Base-by-base conservation (phyloP, 2,797 vertebrate species). In the Hydrolagus colliei region DNA sequence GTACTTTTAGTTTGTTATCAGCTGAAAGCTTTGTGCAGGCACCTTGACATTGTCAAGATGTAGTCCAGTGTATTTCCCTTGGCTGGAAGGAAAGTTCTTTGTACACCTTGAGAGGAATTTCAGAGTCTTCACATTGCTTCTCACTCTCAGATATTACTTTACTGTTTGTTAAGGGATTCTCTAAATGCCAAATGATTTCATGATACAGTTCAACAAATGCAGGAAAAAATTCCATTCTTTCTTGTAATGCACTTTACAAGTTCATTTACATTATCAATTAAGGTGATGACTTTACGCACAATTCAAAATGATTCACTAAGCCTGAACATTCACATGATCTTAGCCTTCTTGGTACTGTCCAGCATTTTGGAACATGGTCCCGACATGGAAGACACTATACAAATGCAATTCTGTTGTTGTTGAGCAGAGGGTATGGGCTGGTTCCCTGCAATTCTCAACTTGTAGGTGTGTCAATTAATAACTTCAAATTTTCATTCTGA, bases 11-110 rank as follows among this genome's bases (percentile, higher is more conserved):
- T 82, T 71, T 62, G 32, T 86, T 72, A 27, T 86, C 86, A 86
- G 61, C 71, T 63, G 61, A 82, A 80, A 80, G 67, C 65, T 86
- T 80, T 84, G 72, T 86, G 65, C 12, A 77, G 41, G 41, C 52
- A 61, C 86, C 72, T 72, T 86, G 63, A 71, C 16, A 72, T 71
- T 86, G 77, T 82, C 76, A 82, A 72, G 76, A 41, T 72, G 67
- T n/a, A 63, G 71, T 67, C 32, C 20, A 84, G 82, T 86, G 80
- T 82, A 72, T 86, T 82, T 80, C 86, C 62, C 61, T 71, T 20
- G 32, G 79, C 79, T 71, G 32, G 32, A 82, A 35, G 8, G 14
- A 82, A 68, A 68, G 10, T 68, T 71, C 65, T 84, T 41, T 68
- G 32, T 14, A 52, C 65, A 68, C 16, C 76, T 32, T 82, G 16